Conservation (phyloP, 2,888 invertebrate species). For the Allygus modestus region DNA sequence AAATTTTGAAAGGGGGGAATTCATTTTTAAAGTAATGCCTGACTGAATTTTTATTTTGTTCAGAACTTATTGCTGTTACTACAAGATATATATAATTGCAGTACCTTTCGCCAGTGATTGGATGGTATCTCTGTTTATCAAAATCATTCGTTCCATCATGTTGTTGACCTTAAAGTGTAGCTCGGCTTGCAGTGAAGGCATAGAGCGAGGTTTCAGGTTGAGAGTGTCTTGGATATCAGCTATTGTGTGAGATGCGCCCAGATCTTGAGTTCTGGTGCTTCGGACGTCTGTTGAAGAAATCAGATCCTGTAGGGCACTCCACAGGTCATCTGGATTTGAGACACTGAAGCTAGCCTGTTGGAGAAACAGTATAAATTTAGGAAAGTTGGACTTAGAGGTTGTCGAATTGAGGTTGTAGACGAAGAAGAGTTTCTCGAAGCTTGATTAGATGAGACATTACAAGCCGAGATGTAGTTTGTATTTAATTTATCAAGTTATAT, state of each 20-base stretch:
- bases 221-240: conserved; percentile 7
- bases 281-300: not conserved
- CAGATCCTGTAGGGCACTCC: conserved; percentile 25
- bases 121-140: conserved; percentile 16
- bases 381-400: too few species aligned
- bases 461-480: too few species aligned
- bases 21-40: too few species aligned
- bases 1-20: too few species aligned
- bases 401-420: too few species aligned
- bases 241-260: not conserved
- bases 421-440: too few species aligned
- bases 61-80: too few species aligned
- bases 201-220: not conserved
- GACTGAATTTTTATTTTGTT: too few species aligned
- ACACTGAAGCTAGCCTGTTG: conserved; percentile 42
- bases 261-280: not conserved
- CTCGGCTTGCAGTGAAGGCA: conserved; percentile 18
- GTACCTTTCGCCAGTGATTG: conserved; percentile 28
- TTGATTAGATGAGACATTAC: too few species aligned
- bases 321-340: conserved; percentile 20
- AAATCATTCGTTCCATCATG: conserved; percentile 6
- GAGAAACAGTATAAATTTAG: not conserved
- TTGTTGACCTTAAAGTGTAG: conserved; percentile 41
- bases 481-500: too few species aligned
- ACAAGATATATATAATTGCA: too few species aligned